Base-by-base conservation (phyloP, 92 coral and sea anemone species). In the Galaxea fascicularis region DNA sequence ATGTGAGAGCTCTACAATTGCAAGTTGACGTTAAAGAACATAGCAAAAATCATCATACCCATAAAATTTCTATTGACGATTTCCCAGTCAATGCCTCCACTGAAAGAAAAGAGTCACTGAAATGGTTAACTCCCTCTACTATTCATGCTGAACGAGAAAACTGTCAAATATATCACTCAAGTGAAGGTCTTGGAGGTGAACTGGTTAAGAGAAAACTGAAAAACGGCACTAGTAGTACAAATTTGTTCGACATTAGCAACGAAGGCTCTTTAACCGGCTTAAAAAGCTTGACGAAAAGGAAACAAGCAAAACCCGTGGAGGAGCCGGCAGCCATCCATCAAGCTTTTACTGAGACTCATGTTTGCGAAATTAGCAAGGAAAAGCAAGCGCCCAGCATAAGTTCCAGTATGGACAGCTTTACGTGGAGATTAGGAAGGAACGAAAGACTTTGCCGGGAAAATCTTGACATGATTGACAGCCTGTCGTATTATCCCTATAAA, bases 211-310 rank as follows among this genome's bases (percentile, higher is more conserved):
- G 13, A 1, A 72, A 47, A 8, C 27, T 14, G n/a, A 46, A 47
- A 18, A 17, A 18, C 12, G 41, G 47, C 29, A 46, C 39, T 14
- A 46, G 53, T 71, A 22, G 15, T n/a, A 7, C 9, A 26, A 46
- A 47, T 24, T 22, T 71, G 29, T 71, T 35, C 35, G 35, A 24
- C 7, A 6, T 35, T 35, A 35, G 3, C 41, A 35, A 35, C 41
- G 10, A 11, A 6, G 9, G 17, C 75, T 45, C 30, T 47, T 22
- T 18, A 15, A 45, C 16, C 17, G 75, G 4, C 31, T 5, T 0
- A 15, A 46, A 10, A 71, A 46, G 58, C 26, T 45, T 71, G 20
- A 71, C 58, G 47, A n/a, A 46, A n/a, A 71, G 60, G 28, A 72
- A 21, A 28, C 60, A 72, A 72, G 59, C 1, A 44, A 46, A 16